phyloP scores from a whole-genome alignment of 2,888 invertebrate genomes.

The Cephus nigrinus region DNA sequence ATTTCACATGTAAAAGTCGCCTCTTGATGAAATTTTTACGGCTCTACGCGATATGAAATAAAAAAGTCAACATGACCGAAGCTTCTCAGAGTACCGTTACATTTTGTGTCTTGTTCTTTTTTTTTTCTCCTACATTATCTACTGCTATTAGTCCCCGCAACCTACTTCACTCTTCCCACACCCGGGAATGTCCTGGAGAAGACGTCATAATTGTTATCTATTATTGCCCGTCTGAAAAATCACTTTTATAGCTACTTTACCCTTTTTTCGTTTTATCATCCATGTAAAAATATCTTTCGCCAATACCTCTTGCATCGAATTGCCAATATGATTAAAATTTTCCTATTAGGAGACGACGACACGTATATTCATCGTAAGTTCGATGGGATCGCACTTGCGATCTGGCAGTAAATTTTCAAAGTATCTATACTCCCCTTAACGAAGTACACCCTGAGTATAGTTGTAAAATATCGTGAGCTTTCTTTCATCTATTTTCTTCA shows the following conservation, averaged over 20 bases:
- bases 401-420: not conserved
- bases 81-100: slow-evolving; percentile 8
- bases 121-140: not conserved
- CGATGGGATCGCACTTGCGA: not conserved
- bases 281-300: not conserved
- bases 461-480: not conserved
- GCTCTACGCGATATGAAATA: slow-evolving; percentile 17
- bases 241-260: not conserved
- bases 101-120: not conserved
- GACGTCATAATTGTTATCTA: not conserved
- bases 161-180: not conserved
- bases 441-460: not conserved
- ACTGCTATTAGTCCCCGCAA: not conserved
- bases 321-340: not conserved
- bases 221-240: not conserved
- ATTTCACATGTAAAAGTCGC: slow-evolving; percentile 29
- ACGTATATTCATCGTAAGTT: not conserved
- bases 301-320: not conserved
- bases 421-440: not conserved
- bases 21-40: slow-evolving; percentile 49
- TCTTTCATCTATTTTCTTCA: not conserved
- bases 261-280: not conserved
- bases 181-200: not conserved
- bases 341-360: not conserved
- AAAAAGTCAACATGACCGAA: not conserved